phyloP scores from a whole-genome alignment of 2,797 vertebrate species.

The Fundulus diaphanus region DNA sequence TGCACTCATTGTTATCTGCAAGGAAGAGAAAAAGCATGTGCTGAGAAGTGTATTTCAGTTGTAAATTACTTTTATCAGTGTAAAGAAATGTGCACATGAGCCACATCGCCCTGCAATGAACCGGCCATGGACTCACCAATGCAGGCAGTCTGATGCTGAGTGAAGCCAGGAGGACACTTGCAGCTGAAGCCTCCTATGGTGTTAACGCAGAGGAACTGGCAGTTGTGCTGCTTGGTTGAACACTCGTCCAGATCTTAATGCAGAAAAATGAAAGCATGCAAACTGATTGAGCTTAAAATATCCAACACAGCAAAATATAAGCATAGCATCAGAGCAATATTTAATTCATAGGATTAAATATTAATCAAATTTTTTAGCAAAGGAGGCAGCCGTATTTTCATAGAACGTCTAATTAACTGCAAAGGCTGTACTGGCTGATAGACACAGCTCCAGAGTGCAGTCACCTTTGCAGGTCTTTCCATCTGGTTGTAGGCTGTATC shows the following conservation, averaged over 20 bases:
- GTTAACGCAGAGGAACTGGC: constrained; percentile 99
- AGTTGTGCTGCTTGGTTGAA: constrained; percentile 96
- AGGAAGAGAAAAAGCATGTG: constrained; percentile 18
- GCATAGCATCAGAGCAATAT: background rate
- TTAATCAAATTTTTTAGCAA: background rate
- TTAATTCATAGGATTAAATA: background rate
- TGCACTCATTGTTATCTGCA: constrained; percentile 95
- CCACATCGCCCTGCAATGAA: background rate
- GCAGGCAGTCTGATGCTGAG: constrained; percentile 96
- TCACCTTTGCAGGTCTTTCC: constrained; percentile 95
- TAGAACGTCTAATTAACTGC: background rate
- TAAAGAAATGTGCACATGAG: background rate
- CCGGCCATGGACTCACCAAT: constrained; percentile 83
- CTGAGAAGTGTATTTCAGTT: background rate
- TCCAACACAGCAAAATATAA: background rate
- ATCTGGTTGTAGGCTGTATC: constrained; percentile 90
- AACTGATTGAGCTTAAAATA: background rate
- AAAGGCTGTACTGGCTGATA: background rate
- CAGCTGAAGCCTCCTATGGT: constrained; percentile 98
- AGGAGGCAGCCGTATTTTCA: background rate
- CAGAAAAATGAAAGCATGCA: background rate
- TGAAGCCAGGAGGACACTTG: constrained; percentile 97
- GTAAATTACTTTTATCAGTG: background rate
- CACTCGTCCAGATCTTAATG: constrained; percentile 94
- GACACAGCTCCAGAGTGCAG: background rate